These are phyloP conservation scores for Orchesellides sinensis DNA, from an alignment of 2,888 invertebrate species.

Conservation along the genomic window DNA sequence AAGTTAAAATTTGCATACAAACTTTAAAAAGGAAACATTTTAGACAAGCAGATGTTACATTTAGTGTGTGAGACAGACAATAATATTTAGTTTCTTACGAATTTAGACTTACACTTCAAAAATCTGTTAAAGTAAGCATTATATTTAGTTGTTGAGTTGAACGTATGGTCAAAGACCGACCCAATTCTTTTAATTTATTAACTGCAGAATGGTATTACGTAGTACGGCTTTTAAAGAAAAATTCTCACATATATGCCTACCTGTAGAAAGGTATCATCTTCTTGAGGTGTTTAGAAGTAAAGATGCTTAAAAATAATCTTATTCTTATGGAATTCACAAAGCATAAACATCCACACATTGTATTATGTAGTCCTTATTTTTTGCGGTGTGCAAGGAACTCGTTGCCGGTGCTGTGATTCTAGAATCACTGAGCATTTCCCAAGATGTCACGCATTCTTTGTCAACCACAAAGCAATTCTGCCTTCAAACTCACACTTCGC, in stretches of 20 bases:
- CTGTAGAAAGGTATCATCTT: too few relatives aligned
- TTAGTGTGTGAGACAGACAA: background rate
- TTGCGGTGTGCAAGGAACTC: constrained; percentile 30
- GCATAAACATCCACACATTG: background rate
- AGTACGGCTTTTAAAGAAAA: constrained; percentile 6
- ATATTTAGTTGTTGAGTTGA: background rate
- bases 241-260: too few relatives aligned
- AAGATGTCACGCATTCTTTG: constrained; percentile 70
- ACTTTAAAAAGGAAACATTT: background rate
- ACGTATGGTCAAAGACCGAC: constrained; percentile 57
- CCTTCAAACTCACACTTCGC: constrained; percentile 39
- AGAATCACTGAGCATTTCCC: constrained; percentile 60
- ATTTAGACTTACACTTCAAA: background rate
- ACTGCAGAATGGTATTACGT: constrained; percentile 10
- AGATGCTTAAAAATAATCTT: constrained; percentile 1
- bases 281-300: background rate
- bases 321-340: background rate
- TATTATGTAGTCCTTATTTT: constrained; percentile 21
- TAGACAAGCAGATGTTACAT: too few relatives aligned
- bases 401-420: constrained; percentile 2
- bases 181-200: constrained; percentile 42
- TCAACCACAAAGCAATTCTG: constrained; percentile 66
- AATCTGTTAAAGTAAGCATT: background rate
- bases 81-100: background rate
- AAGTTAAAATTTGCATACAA: background rate